Evolutionary conservation across 2,113 vertebrate genomes (phyloP).

Genomic region (Lophochroa leadbeateri): DNA sequence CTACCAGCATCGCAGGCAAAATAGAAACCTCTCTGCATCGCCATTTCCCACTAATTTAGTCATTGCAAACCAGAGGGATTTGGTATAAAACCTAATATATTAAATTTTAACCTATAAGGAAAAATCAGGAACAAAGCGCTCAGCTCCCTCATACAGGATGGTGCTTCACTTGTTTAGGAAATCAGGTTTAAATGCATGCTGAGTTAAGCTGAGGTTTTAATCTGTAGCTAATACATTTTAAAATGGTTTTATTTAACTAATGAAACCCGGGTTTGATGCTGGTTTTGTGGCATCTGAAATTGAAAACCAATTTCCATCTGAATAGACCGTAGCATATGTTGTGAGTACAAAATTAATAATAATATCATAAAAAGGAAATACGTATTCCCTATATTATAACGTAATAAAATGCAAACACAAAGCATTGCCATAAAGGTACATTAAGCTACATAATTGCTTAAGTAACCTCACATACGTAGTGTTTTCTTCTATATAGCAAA

Average conservation of each 20-base stretch:
- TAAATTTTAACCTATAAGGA: neutral
- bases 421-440: neutral
- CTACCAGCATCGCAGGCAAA: neutral
- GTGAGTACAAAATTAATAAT: constrained; percentile 31
- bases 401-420: neutral
- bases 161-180: constrained; percentile 7
- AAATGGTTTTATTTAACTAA: constrained; percentile 23
- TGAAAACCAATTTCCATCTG: constrained; percentile 16
- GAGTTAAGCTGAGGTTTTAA: neutral
- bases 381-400: neutral
- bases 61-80: neutral
- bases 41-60: neutral
- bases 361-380: neutral
- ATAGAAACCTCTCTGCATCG: neutral
- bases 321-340: neutral
- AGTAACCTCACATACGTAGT: neutral
- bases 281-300: neutral
- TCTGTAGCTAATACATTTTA: neutral
- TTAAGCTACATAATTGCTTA: neutral
- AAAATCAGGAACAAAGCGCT: neutral
- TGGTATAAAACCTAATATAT: neutral
- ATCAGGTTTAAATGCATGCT: neutral
- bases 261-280: neutral
- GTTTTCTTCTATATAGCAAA: neutral
- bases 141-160: neutral